phyloP scores from a whole-genome alignment of 2,888 invertebrate species.

The Incurvaria masculella region DNA sequence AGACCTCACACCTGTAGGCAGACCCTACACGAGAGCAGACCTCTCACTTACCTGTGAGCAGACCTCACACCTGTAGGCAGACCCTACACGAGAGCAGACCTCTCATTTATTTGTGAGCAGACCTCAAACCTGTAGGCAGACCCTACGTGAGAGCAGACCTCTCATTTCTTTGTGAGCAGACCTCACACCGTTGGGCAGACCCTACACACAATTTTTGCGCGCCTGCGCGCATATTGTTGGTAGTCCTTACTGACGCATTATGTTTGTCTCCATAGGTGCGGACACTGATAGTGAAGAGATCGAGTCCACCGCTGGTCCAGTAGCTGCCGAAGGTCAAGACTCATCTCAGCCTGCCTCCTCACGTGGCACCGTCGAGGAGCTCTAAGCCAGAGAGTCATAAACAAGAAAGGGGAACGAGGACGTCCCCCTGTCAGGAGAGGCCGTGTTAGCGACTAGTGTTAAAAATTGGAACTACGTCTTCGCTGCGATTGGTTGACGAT shows the following conservation, averaged over 20 bases:
- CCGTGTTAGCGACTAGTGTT: conserved; percentile 2
- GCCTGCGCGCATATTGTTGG: no score
- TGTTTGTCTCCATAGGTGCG: no score
- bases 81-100: conserved; percentile 1
- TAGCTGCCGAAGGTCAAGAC: no score
- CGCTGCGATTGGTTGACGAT: no score
- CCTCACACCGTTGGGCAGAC: background rate
- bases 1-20: conserved; percentile 1
- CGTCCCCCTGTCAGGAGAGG: conserved; percentile 4
- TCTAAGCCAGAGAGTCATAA: no score
- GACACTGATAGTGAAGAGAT: no score
- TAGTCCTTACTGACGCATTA: no score
- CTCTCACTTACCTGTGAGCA: background rate
- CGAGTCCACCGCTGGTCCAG: no score
- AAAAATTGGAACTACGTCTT: no score
- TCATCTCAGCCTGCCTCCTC: no score
- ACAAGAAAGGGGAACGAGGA: background rate
- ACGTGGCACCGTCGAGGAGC: no score
- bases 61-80: background rate
- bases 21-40: conserved; percentile 1
- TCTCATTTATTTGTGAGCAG: background rate
- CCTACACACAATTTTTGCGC: no score
- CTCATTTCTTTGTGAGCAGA: background rate
- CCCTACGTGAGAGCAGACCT: background rate
- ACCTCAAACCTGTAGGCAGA: background rate